Evolutionary conservation across 1,140 invertebrate species (phyloP), one percentile per base, ranked within the genome.

Genomic region (Drosophila insularis): DNA sequence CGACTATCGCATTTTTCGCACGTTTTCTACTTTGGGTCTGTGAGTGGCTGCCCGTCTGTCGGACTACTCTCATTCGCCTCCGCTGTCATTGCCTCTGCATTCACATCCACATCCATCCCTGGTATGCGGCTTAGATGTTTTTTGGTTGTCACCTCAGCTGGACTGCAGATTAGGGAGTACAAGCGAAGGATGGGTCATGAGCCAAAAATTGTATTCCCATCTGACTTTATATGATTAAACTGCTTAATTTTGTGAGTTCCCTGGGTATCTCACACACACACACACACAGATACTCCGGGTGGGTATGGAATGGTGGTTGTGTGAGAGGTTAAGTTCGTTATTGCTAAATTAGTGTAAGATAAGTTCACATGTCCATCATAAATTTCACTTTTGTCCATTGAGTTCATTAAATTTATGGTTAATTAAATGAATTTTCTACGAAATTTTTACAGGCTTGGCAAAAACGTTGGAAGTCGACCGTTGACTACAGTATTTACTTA

Each of bases 341-440:
- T 73, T 63, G 60, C 71, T 73, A 58, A 73, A 73, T 82, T 82
- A 79, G 80, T 67, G 43, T 50, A 50, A 50, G 43, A 50, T 50
- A 50, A 50, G 43, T 50, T 50, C 43, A 50, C 43, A 50, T 50
- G 43, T 50, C 43, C 43, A 17, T 50, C 17, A 50, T 50, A 50
- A 50, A 50, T 50, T 50, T 50, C 43, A 50, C 53, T 37, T 58
- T 64, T 13, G n/a, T 14, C 70, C 46, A 54, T 32, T 62, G 62
- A 21, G 43, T 70, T 50, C 54, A 67, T 69, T 64, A 46, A 77
- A 63, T 85, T 61, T 86, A 86, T 85, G 67, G 63, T 81, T 81
- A 68, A 62, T 63, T 86, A 85, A 85, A 86, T 86, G 81, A 72
- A 85, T 86, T 86, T 62, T 43, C 67, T 53, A 56, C 63, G 61